phyloP scores from a whole-genome alignment of 1,140 invertebrate genomes.

The Aphis gossypii region DNA sequence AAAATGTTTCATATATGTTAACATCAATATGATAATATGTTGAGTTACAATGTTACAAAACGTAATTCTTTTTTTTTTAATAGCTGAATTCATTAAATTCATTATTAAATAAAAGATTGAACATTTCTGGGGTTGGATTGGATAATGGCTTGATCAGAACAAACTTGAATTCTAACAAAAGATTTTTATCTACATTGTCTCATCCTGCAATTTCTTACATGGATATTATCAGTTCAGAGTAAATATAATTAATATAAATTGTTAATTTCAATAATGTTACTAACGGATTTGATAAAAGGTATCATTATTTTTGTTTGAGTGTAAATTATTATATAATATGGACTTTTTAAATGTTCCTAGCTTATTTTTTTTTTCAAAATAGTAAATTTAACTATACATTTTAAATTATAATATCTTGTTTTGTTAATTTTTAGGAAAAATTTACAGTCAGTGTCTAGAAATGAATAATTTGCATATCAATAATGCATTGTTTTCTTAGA shows the following conservation, averaged over 20 bases:
- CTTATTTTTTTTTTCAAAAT: neutral
- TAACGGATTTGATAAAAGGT: neutral
- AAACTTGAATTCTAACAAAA: constrained; percentile 4
- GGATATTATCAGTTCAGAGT: constrained; percentile 32
- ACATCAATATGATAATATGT: neutral
- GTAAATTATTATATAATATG: neutral
- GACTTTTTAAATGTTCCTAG: neutral
- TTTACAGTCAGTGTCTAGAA: neutral
- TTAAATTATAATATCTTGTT: neutral
- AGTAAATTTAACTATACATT: neutral
- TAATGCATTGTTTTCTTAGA: neutral
- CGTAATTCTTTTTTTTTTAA: neutral
- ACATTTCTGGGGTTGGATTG: constrained; percentile 3
- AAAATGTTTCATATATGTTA: neutral
- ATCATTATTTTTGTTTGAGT: neutral
- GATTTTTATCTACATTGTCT: neutral
- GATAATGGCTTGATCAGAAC: constrained; percentile 12
- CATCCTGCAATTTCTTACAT: constrained; percentile 39
- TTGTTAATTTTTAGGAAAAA: neutral
- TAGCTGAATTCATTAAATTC: constrained; percentile 30
- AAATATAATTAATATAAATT: neutral
- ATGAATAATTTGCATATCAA: neutral
- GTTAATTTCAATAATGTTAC: neutral
- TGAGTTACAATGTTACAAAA: too few relatives aligned
- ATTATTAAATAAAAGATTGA: neutral